Base-by-base conservation (phyloP, 2,888 invertebrate species). In the Xestia rhomboidea region DNA sequence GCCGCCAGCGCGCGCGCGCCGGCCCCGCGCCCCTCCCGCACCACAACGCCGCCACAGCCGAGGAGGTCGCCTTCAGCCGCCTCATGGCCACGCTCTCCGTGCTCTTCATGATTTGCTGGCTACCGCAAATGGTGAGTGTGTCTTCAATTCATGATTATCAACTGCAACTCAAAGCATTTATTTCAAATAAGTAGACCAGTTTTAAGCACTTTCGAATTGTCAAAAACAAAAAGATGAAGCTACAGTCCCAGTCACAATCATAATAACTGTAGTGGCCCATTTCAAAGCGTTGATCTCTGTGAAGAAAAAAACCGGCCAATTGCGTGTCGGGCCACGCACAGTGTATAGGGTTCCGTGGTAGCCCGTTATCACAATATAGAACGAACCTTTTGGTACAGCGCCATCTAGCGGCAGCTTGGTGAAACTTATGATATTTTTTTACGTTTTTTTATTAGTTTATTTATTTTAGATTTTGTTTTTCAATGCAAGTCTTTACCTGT, bases 21-120 rank as follows among this genome's bases (percentile, higher is more conserved):
- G 91, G 86, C 77, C 70, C 86, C 81, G 83, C 89, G 78, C 86
- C 84, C 8, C 87, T 85, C 15, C 73, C 83, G 44, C 91, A 93
- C 69, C 95, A 95, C 92, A 96, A 96, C 90, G 95, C 97, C 38
- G 97, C 97, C 85, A 98, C 98, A 0, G 97, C 98, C 1, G 98
- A 99, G 92, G 99, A 99, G 94, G 97, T 98, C 71, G 98, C 98
- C 81, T 99, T 99, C 94, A 98, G 98, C 87, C 97, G 98, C 89
- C 97, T 99, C 64, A 99, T 99, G 99, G 98, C 98, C 2, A 97
- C 98, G 71, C 97, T 99, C 63, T 98, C 98, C 84, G 97, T 98
- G 84, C 97, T 98, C 46, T 99, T 98, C 93, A 98, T 98, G 90
- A 95, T 98, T 64, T 99, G 98, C 94, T 99, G 99, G 99, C 97